Base-by-base conservation (phyloP, 2,797 vertebrate species). In the Eulemur coronatus region DNA sequence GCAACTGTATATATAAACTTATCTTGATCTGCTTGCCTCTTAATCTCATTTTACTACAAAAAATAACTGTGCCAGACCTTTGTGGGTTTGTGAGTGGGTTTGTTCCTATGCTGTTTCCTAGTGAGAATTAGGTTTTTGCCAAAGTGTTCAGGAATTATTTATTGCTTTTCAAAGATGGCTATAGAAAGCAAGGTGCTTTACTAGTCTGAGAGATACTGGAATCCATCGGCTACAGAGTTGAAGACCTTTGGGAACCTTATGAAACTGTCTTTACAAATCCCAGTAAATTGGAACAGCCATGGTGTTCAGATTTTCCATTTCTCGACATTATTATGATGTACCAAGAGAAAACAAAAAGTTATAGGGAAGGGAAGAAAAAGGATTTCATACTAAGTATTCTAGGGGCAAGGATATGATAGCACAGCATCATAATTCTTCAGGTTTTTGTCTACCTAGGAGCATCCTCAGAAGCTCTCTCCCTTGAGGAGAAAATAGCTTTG, bases 301-400 rank as follows among this genome's bases (percentile, higher is more conserved):
- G 7, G 10, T 18, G 59, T 91, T 96, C 76, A 84, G 7, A 84
- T 87, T 95, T 80, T 63, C 30, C 43, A 69, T 91, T 88, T 96
- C 38, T 84, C 35, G 48, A 55, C 75, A 1, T 95, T 92, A 65
- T 55, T 82, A 94, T 94, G 46, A 35, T 15, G 78, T 26, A 87
- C 22, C 10, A 72, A 84, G 61, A 86, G 50, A 61, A 48, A n/a
- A 81, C 80, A 61, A 1, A 69, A 84, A 78, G 26, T 79, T 92
- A 87, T 67, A 84, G 35, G 35, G 26, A 95, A 91, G 2, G 4
- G 35, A 46, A 43, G 46, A 46, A 55, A 92, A 94, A 84, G 15
- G 1, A 55, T 82, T 69, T 75, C 46, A 80, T 76, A 63, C 38
- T 52, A 48, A 46, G 15, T 50, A 43, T 84, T 5, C 33, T 80